A percentile compares a stretch with the other conserved stretches of the same genome.
Conservation (phyloP, 2,797 vertebrate genomes). For the Coccyzus lansbergi region DNA sequence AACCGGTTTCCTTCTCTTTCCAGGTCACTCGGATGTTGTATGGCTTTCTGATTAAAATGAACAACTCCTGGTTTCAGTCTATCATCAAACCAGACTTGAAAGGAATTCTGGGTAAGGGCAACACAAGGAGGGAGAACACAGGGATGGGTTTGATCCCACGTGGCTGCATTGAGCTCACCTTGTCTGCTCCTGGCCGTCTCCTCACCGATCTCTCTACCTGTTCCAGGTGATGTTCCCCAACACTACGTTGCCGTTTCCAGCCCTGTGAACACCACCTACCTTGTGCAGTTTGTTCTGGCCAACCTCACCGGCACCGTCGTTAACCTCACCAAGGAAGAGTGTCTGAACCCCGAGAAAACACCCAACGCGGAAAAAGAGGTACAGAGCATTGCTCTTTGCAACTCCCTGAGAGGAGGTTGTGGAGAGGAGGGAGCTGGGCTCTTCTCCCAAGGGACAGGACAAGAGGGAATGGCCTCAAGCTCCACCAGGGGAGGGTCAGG, state of each 20-base stretch:
- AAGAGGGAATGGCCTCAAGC: too few species aligned
- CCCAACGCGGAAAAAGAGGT: conserved; percentile 83
- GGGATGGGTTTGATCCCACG: neutral
- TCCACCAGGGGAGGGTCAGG: too few species aligned
- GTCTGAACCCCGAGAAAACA: conserved; percentile 77
- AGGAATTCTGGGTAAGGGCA: conserved; percentile 79
- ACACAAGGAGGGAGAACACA: neutral
- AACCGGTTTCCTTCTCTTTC: neutral
- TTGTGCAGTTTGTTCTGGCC: conserved; percentile 86
- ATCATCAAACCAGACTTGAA: conserved; percentile 78
- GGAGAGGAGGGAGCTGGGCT: too few species aligned
- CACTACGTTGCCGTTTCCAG: conserved; percentile 85
- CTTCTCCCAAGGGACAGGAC: too few species aligned
- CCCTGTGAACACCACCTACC: conserved; percentile 72
- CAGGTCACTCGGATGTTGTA: conserved; percentile 90
- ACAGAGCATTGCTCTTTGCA: too few species aligned
- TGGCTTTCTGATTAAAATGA: conserved; percentile 86
- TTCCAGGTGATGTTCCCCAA: conserved; percentile 83
- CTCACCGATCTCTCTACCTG: neutral
- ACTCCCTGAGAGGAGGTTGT: too few species aligned
- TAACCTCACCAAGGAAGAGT: conserved; percentile 85
- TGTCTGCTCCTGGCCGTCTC: neutral
- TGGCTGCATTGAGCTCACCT: too few species aligned
- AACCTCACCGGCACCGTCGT: conserved; percentile 85
- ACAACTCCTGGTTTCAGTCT: conserved; percentile 92